Conservation (phyloP, 2,888 invertebrate species). For the Dioctria rufipes region DNA sequence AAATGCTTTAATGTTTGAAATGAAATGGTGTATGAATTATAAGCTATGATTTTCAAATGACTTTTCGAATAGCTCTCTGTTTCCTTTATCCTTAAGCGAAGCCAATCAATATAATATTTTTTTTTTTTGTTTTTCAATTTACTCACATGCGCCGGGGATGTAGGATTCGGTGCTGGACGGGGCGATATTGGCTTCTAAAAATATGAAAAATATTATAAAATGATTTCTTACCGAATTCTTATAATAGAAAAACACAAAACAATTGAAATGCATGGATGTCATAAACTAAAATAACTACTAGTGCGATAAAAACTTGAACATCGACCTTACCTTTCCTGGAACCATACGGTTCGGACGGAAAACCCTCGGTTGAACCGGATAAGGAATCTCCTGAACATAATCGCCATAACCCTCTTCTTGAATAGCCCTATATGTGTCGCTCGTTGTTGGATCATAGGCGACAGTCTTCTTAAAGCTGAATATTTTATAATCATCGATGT, state of each 20-base stretch:
- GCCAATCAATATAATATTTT: constrained; percentile 18
- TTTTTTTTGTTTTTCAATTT: constrained; percentile 28
- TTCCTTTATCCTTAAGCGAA: constrained; percentile 25
- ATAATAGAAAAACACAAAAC: constrained; percentile 44
- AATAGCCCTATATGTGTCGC: constrained; percentile 89
- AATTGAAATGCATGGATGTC: constrained; percentile 27
- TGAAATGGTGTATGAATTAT: too few species aligned
- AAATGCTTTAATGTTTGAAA: not conserved
- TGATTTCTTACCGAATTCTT: not conserved
- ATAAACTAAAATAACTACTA: constrained; percentile 15
- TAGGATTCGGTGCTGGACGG: constrained; percentile 69
- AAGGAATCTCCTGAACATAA: constrained; percentile 78
- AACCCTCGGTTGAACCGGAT: constrained; percentile 82
- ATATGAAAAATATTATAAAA: constrained; percentile 41
- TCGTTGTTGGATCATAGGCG: constrained; percentile 89
- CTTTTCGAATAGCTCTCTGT: not conserved
- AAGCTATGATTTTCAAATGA: not conserved
- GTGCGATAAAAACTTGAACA: constrained; percentile 49
- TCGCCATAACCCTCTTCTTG: constrained; percentile 82
- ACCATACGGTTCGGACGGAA: constrained; percentile 76
- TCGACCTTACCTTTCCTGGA: constrained; percentile 75
- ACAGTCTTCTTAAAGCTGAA: constrained; percentile 78
- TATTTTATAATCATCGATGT: not conserved
- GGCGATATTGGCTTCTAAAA: constrained; percentile 68
- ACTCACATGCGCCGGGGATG: constrained; percentile 71